Conservation (phyloP, 2,888 invertebrate species). For the Fragum sueziense region DNA sequence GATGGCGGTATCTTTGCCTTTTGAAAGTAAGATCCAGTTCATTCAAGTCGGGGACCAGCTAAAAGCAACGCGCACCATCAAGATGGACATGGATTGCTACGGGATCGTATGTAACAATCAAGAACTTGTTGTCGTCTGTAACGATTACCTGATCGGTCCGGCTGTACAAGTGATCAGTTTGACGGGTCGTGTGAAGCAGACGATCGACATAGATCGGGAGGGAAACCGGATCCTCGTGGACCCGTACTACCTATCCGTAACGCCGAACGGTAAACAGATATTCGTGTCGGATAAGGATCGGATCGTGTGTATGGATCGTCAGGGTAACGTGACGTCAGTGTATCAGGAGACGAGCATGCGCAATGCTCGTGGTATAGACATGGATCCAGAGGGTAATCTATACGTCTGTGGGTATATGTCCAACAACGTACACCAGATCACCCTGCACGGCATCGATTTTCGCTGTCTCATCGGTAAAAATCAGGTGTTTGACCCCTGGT, state of each 20-base stretch:
- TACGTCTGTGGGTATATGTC: slow-evolving; percentile 63
- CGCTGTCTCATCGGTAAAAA: slow-evolving; percentile 50
- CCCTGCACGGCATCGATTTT: slow-evolving; percentile 60
- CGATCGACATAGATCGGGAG: slow-evolving; percentile 55
- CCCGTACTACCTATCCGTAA: slow-evolving; percentile 58
- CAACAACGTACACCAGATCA: slow-evolving; percentile 54
- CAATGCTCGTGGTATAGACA: slow-evolving; percentile 55
- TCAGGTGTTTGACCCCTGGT: slow-evolving; percentile 60
- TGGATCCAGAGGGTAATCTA: slow-evolving; percentile 56
- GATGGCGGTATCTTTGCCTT: slow-evolving; percentile 54
- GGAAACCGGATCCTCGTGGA: slow-evolving; percentile 53
- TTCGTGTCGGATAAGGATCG: slow-evolving; percentile 59
- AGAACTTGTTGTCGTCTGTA: slow-evolving; percentile 60
- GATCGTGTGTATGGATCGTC: slow-evolving; percentile 61
- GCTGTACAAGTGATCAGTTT: slow-evolving; percentile 53
- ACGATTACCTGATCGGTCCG: slow-evolving; percentile 58
- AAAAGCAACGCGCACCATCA: slow-evolving; percentile 52
- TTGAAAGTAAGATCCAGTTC: slow-evolving; percentile 61
- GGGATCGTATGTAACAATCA: slow-evolving; percentile 55
- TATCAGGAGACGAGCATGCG: slow-evolving; percentile 51
- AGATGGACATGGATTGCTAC: slow-evolving; percentile 60
- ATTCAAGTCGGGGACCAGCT: slow-evolving; percentile 45
- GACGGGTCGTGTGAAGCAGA: slow-evolving; percentile 59
- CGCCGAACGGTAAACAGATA: slow-evolving; percentile 57
- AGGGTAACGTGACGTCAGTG: slow-evolving; percentile 58